Conservation (phyloP, 2,888 invertebrate genomes). For the Troilus luridus region DNA sequence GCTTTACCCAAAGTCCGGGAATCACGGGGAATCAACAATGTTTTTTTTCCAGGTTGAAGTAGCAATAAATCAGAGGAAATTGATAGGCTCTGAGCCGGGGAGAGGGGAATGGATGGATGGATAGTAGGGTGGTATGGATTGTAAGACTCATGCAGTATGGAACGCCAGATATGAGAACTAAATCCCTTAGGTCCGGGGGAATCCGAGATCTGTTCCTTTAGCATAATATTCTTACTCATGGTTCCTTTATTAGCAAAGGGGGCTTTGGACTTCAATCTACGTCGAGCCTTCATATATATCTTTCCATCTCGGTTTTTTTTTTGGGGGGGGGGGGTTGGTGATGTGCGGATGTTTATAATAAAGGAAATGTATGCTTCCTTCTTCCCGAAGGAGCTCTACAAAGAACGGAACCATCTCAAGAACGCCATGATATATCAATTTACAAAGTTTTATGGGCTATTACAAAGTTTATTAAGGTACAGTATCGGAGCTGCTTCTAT, state of each 20-base stretch:
- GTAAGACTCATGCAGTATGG: conserved; percentile 16
- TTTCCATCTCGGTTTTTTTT: neutral
- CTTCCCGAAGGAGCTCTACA: no score
- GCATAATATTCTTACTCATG: neutral
- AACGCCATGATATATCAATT: no score
- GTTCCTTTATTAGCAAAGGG: neutral
- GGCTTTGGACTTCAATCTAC: no score
- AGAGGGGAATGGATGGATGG: neutral
- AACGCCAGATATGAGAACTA: conserved; percentile 26
- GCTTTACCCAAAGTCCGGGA: neutral
- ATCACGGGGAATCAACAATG: neutral
- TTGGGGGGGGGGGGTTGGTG: no score
- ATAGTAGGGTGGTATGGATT: neutral
- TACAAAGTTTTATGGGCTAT: no score
- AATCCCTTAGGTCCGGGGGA: neutral
- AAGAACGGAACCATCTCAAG: no score
- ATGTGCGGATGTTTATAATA: neutral
- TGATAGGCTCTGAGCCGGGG: neutral
- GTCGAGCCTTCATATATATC: neutral
- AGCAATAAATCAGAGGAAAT: conserved; percentile 35
- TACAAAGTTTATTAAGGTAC: no score
- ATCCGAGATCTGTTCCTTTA: neutral
- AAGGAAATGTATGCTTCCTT: neutral
- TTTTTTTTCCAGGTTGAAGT: conserved; percentile 4
- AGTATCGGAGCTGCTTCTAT: no score